Conservation (phyloP, 1,140 invertebrate genomes). For the Saxidomus purpurata region DNA sequence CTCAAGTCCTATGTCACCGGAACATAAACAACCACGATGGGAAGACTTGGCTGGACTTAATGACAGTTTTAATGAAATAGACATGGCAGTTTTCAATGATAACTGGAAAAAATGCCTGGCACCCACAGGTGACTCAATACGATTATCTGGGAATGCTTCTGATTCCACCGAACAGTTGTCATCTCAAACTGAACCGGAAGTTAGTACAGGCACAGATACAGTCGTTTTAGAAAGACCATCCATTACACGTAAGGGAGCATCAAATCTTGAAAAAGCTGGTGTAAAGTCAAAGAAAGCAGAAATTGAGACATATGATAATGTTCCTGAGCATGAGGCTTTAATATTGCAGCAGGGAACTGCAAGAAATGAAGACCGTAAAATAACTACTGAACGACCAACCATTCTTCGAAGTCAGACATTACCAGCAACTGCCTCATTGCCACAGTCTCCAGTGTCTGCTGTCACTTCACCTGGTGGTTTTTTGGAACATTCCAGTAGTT, state of each 20-base stretch:
- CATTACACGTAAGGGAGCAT: slow-evolving; percentile 36
- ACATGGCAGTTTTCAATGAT: slow-evolving; percentile 75
- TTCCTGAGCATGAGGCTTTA: slow-evolving; percentile 54
- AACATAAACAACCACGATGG: slow-evolving; percentile 74
- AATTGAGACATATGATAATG: slow-evolving; percentile 62
- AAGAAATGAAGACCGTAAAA: background rate
- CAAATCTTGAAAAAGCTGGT: background rate
- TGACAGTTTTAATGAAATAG: slow-evolving; percentile 66
- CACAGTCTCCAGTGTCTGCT: slow-evolving; percentile 55
- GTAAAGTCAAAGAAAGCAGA: background rate
- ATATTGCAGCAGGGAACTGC: slow-evolving; percentile 1
- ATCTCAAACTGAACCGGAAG: slow-evolving; percentile 48
- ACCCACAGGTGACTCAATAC: slow-evolving; percentile 73
- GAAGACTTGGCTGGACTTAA: slow-evolving; percentile 76
- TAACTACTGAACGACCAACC: slow-evolving; percentile 26
- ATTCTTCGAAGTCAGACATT: slow-evolving; percentile 27
- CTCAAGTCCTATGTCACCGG: slow-evolving; percentile 74
- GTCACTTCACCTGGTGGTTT: slow-evolving; percentile 31
- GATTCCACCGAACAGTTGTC: slow-evolving; percentile 51
- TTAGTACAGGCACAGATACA: slow-evolving; percentile 61
- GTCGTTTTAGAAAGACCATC: slow-evolving; percentile 60
- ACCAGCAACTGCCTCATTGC: slow-evolving; percentile 40
- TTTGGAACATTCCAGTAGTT: slow-evolving; percentile 61
- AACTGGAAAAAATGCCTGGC: slow-evolving; percentile 74
- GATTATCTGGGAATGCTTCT: slow-evolving; percentile 50